phyloP scores from a whole-genome alignment of 2,888 invertebrate genomes.

The Eledona agricola region DNA sequence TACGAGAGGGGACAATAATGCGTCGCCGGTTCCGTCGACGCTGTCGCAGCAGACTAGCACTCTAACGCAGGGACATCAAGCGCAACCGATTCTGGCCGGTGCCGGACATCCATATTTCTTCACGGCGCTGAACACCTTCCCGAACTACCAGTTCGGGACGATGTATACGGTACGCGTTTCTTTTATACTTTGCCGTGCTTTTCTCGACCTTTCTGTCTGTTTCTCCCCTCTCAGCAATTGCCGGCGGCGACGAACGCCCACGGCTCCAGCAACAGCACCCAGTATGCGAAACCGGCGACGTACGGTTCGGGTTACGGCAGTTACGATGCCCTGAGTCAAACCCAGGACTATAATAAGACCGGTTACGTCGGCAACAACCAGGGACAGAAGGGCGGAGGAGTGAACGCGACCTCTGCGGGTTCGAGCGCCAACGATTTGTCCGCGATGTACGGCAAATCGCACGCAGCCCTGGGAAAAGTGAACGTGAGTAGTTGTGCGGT shows the following conservation, averaged over 20 bases:
- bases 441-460: conserved; percentile 88
- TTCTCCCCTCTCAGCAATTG: conserved; percentile 66
- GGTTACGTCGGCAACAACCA: conserved; percentile 64
- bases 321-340: conserved; percentile 67
- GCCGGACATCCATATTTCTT: conserved; percentile 77
- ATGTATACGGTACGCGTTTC: conserved; percentile 70
- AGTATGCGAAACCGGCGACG: conserved; percentile 72
- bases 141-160: conserved; percentile 76
- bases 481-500: conserved; percentile 72
- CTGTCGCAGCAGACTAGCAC: conserved; percentile 74
- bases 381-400: conserved; percentile 62
- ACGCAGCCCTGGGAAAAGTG: conserved; percentile 89
- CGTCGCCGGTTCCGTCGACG: conserved; percentile 81
- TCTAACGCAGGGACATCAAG: conserved; percentile 67
- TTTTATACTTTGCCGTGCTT: neutral
- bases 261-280: conserved; percentile 73
- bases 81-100: conserved; percentile 68
- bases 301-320: conserved; percentile 71
- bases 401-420: conserved; percentile 56
- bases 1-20: conserved; percentile 78
- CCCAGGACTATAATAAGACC: conserved; percentile 65
- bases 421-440: conserved; percentile 76
- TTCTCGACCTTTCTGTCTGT: conserved; percentile 3
- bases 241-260: conserved; percentile 78
- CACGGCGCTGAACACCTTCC: conserved; percentile 72